Evolutionary conservation across 2,797 vertebrate genomes (phyloP), one percentile per base, ranked within the genome.

Genomic region (Gambusia yucatana): DNA sequence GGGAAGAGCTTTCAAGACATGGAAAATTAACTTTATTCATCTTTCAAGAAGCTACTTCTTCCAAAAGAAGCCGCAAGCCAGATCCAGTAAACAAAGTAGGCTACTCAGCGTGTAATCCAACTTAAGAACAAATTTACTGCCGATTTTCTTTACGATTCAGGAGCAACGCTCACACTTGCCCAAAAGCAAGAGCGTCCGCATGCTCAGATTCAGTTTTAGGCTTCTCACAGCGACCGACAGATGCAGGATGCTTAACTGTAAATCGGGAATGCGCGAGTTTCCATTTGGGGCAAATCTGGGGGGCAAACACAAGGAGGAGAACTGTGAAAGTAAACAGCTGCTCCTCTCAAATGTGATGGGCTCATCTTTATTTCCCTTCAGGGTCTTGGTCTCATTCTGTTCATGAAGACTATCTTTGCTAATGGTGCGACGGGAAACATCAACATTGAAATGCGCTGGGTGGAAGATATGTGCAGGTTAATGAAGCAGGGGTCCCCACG

Each of bases 401-500:
- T 84, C 76, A 81, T 57, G 48, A 43, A 81, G 69, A 69, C 48
- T 0, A 43, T 75, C 41, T 79, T 78, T 81, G 39, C 80, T 84
- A 87, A 88, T 83, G 63, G 69, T 6, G 59, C n/a, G 5, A 63
- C 4, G 10, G 77, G 69, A 67, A 88, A 69, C 82, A 71, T 52
- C 72, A 74, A 43, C 81, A 33, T 87, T 72, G 84, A 77, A 73
- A 74, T 73, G 41, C 79, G 72, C 78, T 75, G n/a, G 6, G 78
- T 61, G 20, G 82, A 76, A 85, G 81, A 83, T 77, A 80, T 59
- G 65, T 11, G 65, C 83, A 78, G 84, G 85, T 91, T 91, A 93
- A 94, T 89, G 89, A 93, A 84, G 87, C 82, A 59, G 77, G 61
- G 75, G 59, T 80, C 87, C 76, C 67, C 3, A 11, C 77, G 84